Evolutionary conservation across 2,797 vertebrate species (phyloP).

Genomic region (Chaenodraco wilsoni): DNA sequence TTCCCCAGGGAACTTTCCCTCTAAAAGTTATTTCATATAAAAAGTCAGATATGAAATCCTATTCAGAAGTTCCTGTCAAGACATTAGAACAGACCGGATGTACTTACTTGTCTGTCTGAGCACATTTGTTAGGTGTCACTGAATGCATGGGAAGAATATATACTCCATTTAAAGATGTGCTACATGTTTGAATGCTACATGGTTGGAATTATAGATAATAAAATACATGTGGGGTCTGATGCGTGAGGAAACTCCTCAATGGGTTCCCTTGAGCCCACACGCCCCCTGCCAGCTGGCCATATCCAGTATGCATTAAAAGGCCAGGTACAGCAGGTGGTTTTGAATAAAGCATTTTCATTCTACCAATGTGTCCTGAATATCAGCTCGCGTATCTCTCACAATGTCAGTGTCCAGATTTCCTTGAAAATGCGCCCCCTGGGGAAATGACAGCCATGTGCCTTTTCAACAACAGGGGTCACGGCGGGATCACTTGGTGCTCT

Average conservation of each 20-base stretch:
- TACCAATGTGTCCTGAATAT: constrained; percentile 33
- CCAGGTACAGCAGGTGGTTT: constrained; percentile 60
- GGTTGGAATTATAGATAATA: constrained; percentile 40
- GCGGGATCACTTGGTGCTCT: constrained; percentile 10
- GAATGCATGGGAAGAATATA: background rate
- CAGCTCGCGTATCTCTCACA: constrained; percentile 48
- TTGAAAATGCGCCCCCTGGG: constrained; percentile 34
- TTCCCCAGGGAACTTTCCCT: constrained; percentile 51
- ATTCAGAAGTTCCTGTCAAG: constrained; percentile 33
- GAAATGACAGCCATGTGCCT: constrained; percentile 58
- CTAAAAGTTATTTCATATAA: constrained; percentile 38
- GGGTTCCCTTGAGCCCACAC: constrained; percentile 9
- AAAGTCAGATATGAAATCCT: constrained; percentile 40
- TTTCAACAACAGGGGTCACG: constrained; percentile 37
- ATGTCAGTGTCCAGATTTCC: constrained; percentile 43
- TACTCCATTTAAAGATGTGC: background rate
- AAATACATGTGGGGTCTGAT: constrained; percentile 28
- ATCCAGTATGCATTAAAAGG: constrained; percentile 62
- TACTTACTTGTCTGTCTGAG: background rate
- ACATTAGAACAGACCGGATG: constrained; percentile 2
- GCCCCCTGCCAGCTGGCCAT: constrained; percentile 41
- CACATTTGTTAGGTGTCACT: background rate
- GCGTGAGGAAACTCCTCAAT: constrained; percentile 36
- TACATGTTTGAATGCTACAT: constrained; percentile 15
- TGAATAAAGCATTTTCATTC: constrained; percentile 67